Conservation (phyloP, 2,888 invertebrate genomes). For the Rotaria magnacalcarata region DNA sequence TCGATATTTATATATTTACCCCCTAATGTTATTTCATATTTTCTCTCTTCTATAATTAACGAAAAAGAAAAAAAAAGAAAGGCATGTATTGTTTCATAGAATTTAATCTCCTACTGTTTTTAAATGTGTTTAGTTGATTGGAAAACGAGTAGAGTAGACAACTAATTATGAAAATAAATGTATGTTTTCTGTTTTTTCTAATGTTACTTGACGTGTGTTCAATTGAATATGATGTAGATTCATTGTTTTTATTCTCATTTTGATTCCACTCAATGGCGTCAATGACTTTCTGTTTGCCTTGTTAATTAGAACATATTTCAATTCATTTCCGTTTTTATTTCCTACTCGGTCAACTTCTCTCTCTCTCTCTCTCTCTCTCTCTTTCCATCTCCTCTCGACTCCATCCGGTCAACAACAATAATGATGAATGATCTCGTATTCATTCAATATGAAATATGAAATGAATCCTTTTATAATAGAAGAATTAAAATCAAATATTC, state of each 20-base stretch:
- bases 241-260: neutral
- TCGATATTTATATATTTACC: too few species aligned
- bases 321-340: neutral
- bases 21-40: too few species aligned
- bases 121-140: slow-evolving; percentile 34
- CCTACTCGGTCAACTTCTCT: neutral
- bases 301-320: neutral
- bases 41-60: too few species aligned
- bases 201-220: neutral
- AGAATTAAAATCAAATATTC: neutral
- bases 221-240: neutral
- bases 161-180: neutral
- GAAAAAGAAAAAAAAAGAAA: neutral
- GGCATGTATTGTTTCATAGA: neutral
- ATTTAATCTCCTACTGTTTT: neutral
- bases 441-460: neutral
- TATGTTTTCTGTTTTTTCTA: neutral
- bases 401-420: neutral
- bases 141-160: neutral
- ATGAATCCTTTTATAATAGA: neutral
- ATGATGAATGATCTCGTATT: neutral
- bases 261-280: slow-evolving; percentile 24
- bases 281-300: slow-evolving; percentile 14
- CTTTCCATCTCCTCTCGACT: neutral
- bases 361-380: neutral